Evolutionary conservation across 2,113 vertebrate species (phyloP).

Genomic region (Zosterops lateralis): DNA sequence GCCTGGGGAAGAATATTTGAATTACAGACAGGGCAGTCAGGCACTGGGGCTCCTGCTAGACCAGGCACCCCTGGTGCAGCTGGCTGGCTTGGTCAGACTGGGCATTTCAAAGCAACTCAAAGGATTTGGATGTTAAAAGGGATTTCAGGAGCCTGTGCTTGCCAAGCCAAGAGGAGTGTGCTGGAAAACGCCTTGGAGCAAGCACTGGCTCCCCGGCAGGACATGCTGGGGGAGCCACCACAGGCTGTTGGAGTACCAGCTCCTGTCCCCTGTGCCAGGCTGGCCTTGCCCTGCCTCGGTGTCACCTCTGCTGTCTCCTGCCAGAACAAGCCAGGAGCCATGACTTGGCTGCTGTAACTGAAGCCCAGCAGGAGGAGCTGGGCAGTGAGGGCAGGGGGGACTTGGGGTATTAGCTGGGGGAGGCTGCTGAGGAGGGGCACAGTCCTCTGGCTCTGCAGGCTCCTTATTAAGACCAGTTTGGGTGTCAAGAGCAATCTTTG

Average conservation of each 20-base stretch:
- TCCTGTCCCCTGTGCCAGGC: not conserved
- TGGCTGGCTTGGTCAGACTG: not conserved
- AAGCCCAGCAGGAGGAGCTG: not conserved
- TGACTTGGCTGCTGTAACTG: accelerated
- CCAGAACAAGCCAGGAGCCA: not conserved
- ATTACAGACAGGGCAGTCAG: not conserved
- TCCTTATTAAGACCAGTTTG: accelerated
- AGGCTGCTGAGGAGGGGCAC: not conserved
- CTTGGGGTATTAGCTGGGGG: not conserved
- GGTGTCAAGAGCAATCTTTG: not conserved
- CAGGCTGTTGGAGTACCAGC: not conserved
- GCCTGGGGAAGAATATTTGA: not conserved
- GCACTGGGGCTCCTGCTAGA: not conserved
- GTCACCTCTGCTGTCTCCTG: not conserved
- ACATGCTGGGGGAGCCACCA: not conserved
- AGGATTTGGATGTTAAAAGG: not conserved
- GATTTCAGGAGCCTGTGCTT: not conserved
- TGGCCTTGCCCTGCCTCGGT: not conserved
- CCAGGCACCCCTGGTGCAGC: accelerated
- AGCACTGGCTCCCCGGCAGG: accelerated
- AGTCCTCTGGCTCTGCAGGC: not conserved
- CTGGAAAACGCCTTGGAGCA: not conserved
- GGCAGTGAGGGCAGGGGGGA: accelerated
- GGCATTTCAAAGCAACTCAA: not conserved
- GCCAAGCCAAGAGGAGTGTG: accelerated